Conservation (phyloP, 2,888 invertebrate species). For the Epirrhoe alternata region DNA sequence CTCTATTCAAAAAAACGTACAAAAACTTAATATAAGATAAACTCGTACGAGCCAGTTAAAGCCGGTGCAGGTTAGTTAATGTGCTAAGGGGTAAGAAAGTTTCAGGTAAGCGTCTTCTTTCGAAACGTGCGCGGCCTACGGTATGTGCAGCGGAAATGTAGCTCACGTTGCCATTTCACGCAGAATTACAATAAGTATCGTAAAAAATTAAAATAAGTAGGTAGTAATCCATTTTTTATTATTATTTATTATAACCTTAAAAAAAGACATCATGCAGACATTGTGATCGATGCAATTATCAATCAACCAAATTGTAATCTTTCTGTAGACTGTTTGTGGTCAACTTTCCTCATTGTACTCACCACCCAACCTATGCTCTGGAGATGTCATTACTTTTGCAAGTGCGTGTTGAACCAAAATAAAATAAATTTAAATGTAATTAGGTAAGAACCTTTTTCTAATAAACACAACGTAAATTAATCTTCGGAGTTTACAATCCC, state of each 20-base stretch:
- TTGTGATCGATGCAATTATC: no score
- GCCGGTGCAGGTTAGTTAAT: slow-evolving; percentile 72
- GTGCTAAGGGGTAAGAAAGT: slow-evolving; percentile 81
- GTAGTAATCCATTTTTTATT: no score
- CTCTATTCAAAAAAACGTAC: slow-evolving; percentile 45
- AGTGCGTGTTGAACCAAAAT: background rate
- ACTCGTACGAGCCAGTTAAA: slow-evolving; percentile 57
- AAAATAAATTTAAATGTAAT: background rate
- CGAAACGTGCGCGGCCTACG: slow-evolving; percentile 76
- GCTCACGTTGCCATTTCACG: slow-evolving; percentile 11
- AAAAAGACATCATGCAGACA: no score
- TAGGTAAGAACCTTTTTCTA: background rate
- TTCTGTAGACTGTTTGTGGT: no score
- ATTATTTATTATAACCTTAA: no score
- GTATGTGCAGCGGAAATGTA: slow-evolving; percentile 36
- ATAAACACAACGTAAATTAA: slow-evolving; percentile 29
- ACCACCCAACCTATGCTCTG: no score
- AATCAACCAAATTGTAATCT: no score
- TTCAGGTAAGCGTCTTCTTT: slow-evolving; percentile 83
- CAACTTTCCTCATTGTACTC: no score
- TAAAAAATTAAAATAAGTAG: no score
- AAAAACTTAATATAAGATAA: slow-evolving; percentile 56
- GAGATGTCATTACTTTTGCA: background rate
- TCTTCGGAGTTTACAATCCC: slow-evolving; percentile 40
- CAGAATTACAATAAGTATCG: slow-evolving; percentile 19